These are phyloP conservation scores for Eupithecia subumbrata DNA, from an alignment of 2,888 invertebrate genomes.

Conservation along the genomic window DNA sequence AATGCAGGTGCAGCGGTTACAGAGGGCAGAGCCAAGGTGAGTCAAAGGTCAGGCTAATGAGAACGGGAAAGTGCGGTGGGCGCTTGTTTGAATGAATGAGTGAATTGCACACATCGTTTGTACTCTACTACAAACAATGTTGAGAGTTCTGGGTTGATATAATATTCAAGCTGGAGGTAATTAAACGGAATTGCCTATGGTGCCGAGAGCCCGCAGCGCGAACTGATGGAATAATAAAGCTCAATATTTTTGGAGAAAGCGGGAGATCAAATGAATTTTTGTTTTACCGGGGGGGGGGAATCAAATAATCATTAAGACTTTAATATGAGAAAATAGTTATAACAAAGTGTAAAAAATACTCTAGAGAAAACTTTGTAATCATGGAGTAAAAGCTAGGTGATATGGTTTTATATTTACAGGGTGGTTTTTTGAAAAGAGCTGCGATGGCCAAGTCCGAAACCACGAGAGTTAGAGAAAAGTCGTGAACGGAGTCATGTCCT, in stretches of 20 bases:
- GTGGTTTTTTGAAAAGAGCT: no score
- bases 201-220: not conserved
- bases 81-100: not conserved
- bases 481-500: no score
- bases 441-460: no score
- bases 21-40: not conserved
- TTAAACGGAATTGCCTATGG: conserved; percentile 41
- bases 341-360: no score
- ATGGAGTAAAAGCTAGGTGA: not conserved
- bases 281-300: not conserved
- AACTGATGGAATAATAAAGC: not conserved
- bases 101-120: not conserved
- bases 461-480: no score
- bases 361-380: not conserved
- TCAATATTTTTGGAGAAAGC: not conserved
- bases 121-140: not conserved
- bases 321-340: no score
- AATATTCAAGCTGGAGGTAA: conserved; percentile 39
- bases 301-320: no score
- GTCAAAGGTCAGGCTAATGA: not conserved
- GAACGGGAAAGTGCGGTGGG: not conserved
- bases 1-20: conserved; percentile 1
- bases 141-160: conserved; percentile 28
- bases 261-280: not conserved
- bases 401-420: no score